These are phyloP conservation scores for Haliaeetus leucogaster DNA, from an alignment of 2,113 vertebrate species.

Conservation along the genomic window DNA sequence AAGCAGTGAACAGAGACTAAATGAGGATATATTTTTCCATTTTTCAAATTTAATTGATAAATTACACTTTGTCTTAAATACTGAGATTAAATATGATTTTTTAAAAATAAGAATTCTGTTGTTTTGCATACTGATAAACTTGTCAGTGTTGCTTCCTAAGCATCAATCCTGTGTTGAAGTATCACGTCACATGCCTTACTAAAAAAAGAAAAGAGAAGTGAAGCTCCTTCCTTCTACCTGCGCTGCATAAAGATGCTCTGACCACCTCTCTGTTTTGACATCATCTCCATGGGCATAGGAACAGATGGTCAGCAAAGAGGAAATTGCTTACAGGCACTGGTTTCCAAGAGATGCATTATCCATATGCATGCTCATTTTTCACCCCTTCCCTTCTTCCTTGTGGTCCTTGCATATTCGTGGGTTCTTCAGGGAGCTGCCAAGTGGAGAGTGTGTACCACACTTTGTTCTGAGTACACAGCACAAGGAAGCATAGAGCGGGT, in stretches of 20 bases:
- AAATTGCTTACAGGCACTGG: not conserved
- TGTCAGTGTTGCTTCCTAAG: not conserved
- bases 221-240: not conserved
- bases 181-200: not conserved
- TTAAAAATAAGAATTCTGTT: not conserved
- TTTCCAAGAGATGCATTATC: not conserved
- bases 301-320: not conserved
- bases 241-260: not conserved
- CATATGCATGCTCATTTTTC: not conserved
- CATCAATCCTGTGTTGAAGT: not conserved
- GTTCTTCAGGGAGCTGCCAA: not conserved
- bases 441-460: not conserved
- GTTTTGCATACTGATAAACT: not conserved
- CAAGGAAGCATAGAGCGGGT: not conserved
- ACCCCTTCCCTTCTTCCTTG: not conserved
- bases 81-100: not conserved
- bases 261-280: not conserved
- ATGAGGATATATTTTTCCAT: not conserved
- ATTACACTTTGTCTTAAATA: not conserved
- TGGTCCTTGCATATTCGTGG: not conserved
- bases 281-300: not conserved
- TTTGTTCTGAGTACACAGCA: not conserved
- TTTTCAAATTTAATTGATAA: not conserved
- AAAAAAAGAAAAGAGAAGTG: not conserved
- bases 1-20: not conserved